phyloP scores from a whole-genome alignment of 1,140 invertebrate genomes.

The Penaeus vannamei region DNA sequence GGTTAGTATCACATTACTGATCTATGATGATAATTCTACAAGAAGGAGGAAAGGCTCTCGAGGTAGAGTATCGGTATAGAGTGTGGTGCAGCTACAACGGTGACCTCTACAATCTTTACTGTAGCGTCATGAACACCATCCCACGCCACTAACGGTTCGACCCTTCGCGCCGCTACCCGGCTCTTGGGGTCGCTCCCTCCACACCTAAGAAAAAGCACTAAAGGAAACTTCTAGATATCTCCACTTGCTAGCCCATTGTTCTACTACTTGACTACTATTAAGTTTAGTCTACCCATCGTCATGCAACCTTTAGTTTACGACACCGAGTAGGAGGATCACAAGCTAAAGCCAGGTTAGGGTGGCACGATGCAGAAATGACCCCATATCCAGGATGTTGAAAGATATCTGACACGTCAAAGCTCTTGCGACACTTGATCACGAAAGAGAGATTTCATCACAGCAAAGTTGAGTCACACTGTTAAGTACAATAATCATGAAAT shows the following conservation, averaged over 20 bases:
- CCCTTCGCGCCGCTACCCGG: slow-evolving; percentile 19
- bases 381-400: background rate
- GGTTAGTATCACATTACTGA: too few relatives aligned
- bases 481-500: too few relatives aligned
- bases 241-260: background rate
- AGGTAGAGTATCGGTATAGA: too few relatives aligned
- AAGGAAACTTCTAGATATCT: slow-evolving; percentile 45
- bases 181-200: slow-evolving; percentile 29
- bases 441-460: slow-evolving; percentile 39
- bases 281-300: slow-evolving; percentile 54
- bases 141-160: too few relatives aligned
- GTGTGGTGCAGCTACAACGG: too few relatives aligned
- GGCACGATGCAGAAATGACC: slow-evolving; percentile 56
- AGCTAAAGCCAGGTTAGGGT: slow-evolving; percentile 62
- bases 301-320: slow-evolving; percentile 61
- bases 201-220: slow-evolving; percentile 47
- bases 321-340: slow-evolving; percentile 58
- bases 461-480: background rate
- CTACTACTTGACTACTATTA: slow-evolving; percentile 54
- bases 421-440: slow-evolving; percentile 37
- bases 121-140: too few relatives aligned
- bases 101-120: too few relatives aligned
- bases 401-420: slow-evolving; percentile 13
- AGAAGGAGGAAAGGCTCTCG: background rate
- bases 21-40: background rate